phyloP scores from a whole-genome alignment of 92 coral and sea anemone species.

The Porites lobata region DNA sequence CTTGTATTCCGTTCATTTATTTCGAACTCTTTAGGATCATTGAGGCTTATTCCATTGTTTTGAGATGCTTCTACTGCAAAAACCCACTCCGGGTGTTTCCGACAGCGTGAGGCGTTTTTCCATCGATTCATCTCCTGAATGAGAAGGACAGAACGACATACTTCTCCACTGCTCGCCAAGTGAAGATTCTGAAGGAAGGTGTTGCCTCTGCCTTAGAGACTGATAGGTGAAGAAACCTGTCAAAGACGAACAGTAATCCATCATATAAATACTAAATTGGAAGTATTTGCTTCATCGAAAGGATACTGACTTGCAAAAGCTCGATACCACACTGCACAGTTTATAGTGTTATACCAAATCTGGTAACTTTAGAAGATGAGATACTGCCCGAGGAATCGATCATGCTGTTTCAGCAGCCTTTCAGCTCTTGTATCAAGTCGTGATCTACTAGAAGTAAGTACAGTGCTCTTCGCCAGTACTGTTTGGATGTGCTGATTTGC shows the following conservation, averaged over 20 bases:
- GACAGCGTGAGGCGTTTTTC: conserved; percentile 48
- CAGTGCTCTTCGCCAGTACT: conserved; percentile 36
- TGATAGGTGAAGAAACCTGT: conserved; percentile 20
- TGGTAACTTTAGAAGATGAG: background rate
- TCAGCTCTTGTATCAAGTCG: conserved; percentile 10
- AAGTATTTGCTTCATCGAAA: too few relatives aligned
- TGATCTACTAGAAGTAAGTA: conserved; percentile 29
- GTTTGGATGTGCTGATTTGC: conserved; percentile 32
- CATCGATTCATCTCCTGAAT: background rate
- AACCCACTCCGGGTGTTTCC: conserved; percentile 61
- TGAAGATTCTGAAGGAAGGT: background rate
- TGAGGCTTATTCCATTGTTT: conserved; percentile 12
- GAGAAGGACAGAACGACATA: conserved; percentile 1
- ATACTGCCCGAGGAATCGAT: conserved; percentile 38
- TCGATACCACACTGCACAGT: too few relatives aligned
- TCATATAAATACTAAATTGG: too few relatives aligned
- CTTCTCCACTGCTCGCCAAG: conserved; percentile 1
- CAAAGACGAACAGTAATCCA: too few relatives aligned
- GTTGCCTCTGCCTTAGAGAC: background rate
- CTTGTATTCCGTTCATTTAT: background rate
- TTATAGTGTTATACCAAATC: too few relatives aligned
- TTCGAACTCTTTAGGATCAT: background rate
- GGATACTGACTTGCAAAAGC: too few relatives aligned
- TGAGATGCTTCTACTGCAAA: conserved; percentile 44
- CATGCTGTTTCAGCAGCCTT: conserved; percentile 32